A percentile compares a stretch with the other conserved stretches of the same genome.
phyloP scores from a whole-genome alignment of 2,797 vertebrate genomes.

The Amphiprion clarkii region DNA sequence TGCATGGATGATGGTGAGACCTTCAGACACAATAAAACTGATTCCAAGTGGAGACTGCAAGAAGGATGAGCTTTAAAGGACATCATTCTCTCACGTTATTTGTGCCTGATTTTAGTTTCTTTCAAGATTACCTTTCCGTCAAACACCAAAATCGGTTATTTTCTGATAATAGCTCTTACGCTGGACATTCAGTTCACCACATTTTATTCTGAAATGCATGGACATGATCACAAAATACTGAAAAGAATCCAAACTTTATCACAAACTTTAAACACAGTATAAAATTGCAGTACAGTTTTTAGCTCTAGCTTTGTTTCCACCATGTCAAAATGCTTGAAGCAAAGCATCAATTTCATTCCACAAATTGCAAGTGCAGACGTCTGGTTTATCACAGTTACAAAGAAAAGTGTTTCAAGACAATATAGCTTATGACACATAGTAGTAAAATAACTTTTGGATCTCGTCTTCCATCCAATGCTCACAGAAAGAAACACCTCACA shows the following conservation, averaged over 20 bases:
- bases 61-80: conserved; percentile 84
- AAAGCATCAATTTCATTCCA: conserved; percentile 47
- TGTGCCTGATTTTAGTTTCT: background rate
- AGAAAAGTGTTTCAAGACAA: conserved; percentile 48
- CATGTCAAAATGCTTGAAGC: conserved; percentile 52
- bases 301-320: conserved; percentile 52
- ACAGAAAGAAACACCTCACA: conserved; percentile 52
- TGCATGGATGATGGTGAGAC: conserved; percentile 91
- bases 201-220: conserved; percentile 76
- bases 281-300: conserved; percentile 50
- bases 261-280: conserved; percentile 56
- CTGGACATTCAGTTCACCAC: conserved; percentile 52
- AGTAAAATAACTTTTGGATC: conserved; percentile 39
- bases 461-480: conserved; percentile 37
- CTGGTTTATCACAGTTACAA: conserved; percentile 63
- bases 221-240: conserved; percentile 74
- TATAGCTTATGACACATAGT: conserved; percentile 55
- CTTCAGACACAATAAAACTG: conserved; percentile 77
- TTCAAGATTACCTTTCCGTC: conserved; percentile 1
- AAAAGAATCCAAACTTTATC: conserved; percentile 53
- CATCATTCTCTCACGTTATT: background rate
- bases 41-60: conserved; percentile 70
- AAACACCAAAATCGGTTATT: conserved; percentile 3
- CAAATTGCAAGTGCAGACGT: conserved; percentile 53
- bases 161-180: background rate